Evolutionary conservation across 2,113 vertebrate genomes (phyloP), one percentile per base, ranked within the genome.

Genomic region (Podarcis cretensis): DNA sequence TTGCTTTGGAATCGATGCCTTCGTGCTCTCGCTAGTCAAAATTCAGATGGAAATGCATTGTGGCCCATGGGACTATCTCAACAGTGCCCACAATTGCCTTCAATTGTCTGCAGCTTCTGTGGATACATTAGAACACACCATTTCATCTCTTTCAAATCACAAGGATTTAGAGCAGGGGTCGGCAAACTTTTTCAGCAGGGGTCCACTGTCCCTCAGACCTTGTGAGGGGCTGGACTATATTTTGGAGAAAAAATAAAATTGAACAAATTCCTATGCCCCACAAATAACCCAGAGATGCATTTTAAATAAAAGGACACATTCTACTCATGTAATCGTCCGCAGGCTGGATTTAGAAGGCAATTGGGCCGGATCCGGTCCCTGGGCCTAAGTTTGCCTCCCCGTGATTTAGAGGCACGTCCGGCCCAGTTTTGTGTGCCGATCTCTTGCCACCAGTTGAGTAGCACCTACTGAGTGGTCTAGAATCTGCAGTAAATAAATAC

Each of bases 1-100:
- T 89, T 0, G 0, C 37, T 87, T 90, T 0, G 13, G 80, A 92
- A 93, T 83, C 82, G 84, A 89, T 94, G 81, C 89, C 91, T 92
- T 89, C 91, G 93, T 90, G 85, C 79, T 93, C 91, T 87, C 18
- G 32, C 68, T 57, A 82, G 10, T 88, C 6, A 79, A 87, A 85
- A 86, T 83, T 37, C 23, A 77, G 89, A 27, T 84, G 84, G 30
- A 85, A 89, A 66, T 4, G 66, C 90, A 65, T 30, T 89, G 87
- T 9, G 90, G 82, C 81, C 92, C 3, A 0, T 57, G 86, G 84
- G 92, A 48, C 78, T 92, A 68, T 89, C 83, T 91, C 79, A 59
- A 27, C 87, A 25, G 54, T 57, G 1, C 13, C 83, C 90, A 66
- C 35, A 86, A 0, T 65, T 25, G 89, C 87, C 90, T n/a, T 81